phyloP scores from a whole-genome alignment of 2,797 vertebrate genomes.

The Fundulus diaphanus region DNA sequence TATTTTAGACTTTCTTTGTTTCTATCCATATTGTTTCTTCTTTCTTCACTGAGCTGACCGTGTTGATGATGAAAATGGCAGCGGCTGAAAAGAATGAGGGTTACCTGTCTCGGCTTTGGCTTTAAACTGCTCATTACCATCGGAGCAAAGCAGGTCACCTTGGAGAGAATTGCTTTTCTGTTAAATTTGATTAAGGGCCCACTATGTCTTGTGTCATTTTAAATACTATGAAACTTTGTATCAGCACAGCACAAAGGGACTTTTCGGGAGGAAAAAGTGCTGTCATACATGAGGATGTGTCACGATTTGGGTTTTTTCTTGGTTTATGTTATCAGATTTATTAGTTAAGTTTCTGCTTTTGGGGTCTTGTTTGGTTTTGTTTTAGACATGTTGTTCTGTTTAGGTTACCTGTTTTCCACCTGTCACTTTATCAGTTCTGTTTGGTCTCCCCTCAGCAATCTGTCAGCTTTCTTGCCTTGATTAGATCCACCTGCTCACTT shows the following conservation, averaged over 20 bases:
- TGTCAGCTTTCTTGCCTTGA: too few relatives aligned
- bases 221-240: slow-evolving; percentile 66
- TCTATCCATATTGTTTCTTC: neutral
- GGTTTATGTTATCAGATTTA: too few relatives aligned
- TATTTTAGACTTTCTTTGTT: slow-evolving; percentile 15
- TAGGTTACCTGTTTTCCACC: too few relatives aligned
- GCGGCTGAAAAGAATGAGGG: slow-evolving; percentile 38
- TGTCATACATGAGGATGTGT: slow-evolving; percentile 65
- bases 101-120: slow-evolving; percentile 63
- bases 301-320: too few relatives aligned
- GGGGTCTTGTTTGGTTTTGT: too few relatives aligned
- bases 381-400: too few relatives aligned
- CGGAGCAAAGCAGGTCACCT: slow-evolving; percentile 78
- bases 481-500: too few relatives aligned
- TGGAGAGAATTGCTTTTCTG: slow-evolving; percentile 82
- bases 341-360: too few relatives aligned
- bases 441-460: too few relatives aligned
- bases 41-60: slow-evolving; percentile 11
- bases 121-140: slow-evolving; percentile 77
- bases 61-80: slow-evolving; percentile 41
- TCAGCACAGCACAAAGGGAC: slow-evolving; percentile 55
- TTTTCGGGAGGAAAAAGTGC: slow-evolving; percentile 54
- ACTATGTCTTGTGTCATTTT: slow-evolving; percentile 80
- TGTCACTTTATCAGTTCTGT: too few relatives aligned
- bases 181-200: slow-evolving; percentile 79